phyloP scores from a whole-genome alignment of 2,888 invertebrate species.

The Drosophila meridiana region DNA sequence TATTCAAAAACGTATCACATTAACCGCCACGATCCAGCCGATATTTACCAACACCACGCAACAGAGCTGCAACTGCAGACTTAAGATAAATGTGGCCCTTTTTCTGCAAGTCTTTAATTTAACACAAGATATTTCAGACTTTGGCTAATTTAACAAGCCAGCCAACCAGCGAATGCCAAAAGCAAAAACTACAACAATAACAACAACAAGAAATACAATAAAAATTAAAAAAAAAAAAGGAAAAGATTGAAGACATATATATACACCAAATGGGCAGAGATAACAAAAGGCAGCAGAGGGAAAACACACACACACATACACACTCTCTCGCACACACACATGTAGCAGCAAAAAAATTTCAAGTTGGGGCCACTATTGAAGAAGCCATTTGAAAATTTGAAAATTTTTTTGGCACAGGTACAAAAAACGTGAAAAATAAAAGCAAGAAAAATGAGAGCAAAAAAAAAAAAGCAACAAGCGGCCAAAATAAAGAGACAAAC shows the following conservation, averaged over 20 bases:
- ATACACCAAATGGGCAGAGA: constrained; percentile 59
- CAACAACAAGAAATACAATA: constrained; percentile 37
- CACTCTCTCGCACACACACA: constrained; percentile 27
- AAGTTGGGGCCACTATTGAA: constrained; percentile 71
- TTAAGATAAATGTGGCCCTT: constrained; percentile 22
- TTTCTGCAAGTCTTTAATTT: constrained; percentile 52
- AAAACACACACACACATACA: constrained; percentile 35
- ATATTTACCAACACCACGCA: background rate
- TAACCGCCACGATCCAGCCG: background rate
- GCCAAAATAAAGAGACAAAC: constrained; percentile 73
- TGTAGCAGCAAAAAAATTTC: constrained; percentile 48
- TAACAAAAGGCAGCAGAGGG: constrained; percentile 38
- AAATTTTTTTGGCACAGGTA: constrained; percentile 82
- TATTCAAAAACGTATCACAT: background rate
- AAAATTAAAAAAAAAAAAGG: constrained; percentile 47
- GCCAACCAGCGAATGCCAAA: constrained; percentile 50
- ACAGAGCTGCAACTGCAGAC: background rate
- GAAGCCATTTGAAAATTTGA: constrained; percentile 83
- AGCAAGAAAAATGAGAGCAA: constrained; percentile 23
- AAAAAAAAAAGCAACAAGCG: constrained; percentile 41
- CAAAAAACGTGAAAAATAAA: constrained; percentile 66
- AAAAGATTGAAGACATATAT: constrained; percentile 59
- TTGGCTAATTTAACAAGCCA: constrained; percentile 67
- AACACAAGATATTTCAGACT: constrained; percentile 47
- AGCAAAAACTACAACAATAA: constrained; percentile 24